Base-by-base conservation (phyloP, 2,888 invertebrate genomes). In the Cantharis rustica region DNA sequence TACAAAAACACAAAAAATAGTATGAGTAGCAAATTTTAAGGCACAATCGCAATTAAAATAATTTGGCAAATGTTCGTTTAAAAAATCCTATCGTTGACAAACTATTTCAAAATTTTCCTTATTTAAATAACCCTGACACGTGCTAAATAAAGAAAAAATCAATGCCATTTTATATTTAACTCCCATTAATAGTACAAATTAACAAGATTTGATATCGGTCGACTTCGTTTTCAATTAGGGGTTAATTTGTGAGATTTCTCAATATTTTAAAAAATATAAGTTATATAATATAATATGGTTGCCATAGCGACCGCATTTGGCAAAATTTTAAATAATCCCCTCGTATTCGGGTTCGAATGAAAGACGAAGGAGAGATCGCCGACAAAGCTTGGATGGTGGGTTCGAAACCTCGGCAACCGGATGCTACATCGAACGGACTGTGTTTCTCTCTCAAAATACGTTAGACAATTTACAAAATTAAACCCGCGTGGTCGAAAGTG, bases 401-500 rank as follows among this genome's bases (percentile, higher is more conserved):
- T 80, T 80, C 80, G 80, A 80, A 79, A 79, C 75, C 80, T 78
- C 66, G 79, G 79, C 76, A 71, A 78, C 77, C 66, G 79, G 79
- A 77, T 73, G 80, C 78, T 80, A 80, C 77, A 79, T 79, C 75
- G 79, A 80, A 75, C 79, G 80, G 74, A 63, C 73, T 72, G 69
- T 62, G 64, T 73, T 71, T 27, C 69, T 76, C 75, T 73, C 75
- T 73, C 76, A 63, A 75, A 73, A 79, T 76, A 74, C 73, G 69
- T 77, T 73, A 75, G 76, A 64, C 71, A 61, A 80, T 77, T 77
- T 75, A 79, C 76, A 72, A 79, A 80, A 80, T 78, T 79, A 76
- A 80, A 75, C 73, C 64, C 69, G 63, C 69, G 63, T n/a, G 71
- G 62, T 63, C n/a, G 47, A 47, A 47, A n/a, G 47, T 47, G 47